These are phyloP conservation scores for Herpetotheres cachinnans DNA, from an alignment of 2,113 vertebrate genomes.

Conservation along the genomic window DNA sequence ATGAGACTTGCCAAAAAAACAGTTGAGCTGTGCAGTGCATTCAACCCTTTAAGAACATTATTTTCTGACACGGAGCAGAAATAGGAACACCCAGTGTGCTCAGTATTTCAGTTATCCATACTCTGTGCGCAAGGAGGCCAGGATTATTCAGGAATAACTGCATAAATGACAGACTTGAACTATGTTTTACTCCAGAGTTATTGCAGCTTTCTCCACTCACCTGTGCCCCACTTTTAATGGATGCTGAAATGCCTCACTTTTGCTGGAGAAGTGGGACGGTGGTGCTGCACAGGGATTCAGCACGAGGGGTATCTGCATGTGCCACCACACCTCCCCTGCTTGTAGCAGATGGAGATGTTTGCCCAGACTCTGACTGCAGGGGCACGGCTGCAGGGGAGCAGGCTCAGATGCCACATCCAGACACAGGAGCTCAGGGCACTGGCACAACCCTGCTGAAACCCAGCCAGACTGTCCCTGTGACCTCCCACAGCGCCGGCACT, in stretches of 20 bases:
- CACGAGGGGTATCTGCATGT: rapidly evolving
- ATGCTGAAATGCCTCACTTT: background rate
- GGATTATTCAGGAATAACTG: background rate
- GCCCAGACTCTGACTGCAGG: background rate
- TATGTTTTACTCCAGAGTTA: background rate
- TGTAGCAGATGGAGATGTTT: background rate
- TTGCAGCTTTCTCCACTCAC: background rate
- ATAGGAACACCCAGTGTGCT: background rate
- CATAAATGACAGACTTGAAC: background rate
- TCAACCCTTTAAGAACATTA: background rate
- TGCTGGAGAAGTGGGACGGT: background rate
- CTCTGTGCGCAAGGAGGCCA: no score
- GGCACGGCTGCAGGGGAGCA: background rate
- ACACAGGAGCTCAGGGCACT: rapidly evolving
- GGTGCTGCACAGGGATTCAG: rapidly evolving
- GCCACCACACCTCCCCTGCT: no score
- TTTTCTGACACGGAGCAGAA: background rate
- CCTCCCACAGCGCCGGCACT: rapidly evolving
- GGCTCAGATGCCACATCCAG: background rate
- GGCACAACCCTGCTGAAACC: no score
- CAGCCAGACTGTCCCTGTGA: background rate
- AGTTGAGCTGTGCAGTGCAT: no score
- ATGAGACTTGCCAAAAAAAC: background rate
- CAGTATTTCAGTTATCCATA: background rate
- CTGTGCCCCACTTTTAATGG: background rate